Evolutionary conservation across 2,888 invertebrate species (phyloP), one percentile per base, ranked within the genome.

Genomic region (Aquatica leii): DNA sequence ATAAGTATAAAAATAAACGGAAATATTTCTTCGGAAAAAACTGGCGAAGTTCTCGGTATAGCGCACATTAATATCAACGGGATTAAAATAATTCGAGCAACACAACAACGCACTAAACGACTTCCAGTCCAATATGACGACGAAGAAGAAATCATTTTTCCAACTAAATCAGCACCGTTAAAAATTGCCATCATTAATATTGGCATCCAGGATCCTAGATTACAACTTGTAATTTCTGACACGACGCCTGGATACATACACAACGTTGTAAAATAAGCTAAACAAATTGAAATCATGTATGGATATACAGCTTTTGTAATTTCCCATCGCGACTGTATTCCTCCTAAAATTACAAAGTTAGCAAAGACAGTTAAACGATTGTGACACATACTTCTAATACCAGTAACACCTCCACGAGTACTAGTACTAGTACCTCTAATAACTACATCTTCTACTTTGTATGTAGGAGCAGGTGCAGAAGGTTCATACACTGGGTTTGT

Each of bases 241-340:
- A 94, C 90, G 52, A 96, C 93, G 53, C 96, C 96, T 0, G 96
- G 96, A 78, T 96, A 96, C 14, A 96, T 83, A 65, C 93, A 93
- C 2, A 96, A 85, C 0, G 96, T 96, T 0, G 95, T 93, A 77
- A 94, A 93, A 79, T 96, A 96, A 1, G 94, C 94, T 65, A 94
- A 82, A 0, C 91, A 92, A 71, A 96, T 95, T 18, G 93, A 91
- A 40, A 93, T 86, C 95, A 96, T 96, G 81, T 94, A 94, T 0
- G 94, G 95, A 82, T 93, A 95, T 68, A 95, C 92, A 0, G 90
- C 87, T 70, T 91, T 90, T 0, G 94, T 90, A 1, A 95, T 94
- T 66, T 91, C 89, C 87, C 91, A 89, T 31, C 95, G 85, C 0
- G 91, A 88, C 57, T 85, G 76, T 1, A 91, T 80, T 2, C 91